These are phyloP conservation scores for Leucopternis melanops DNA, from an alignment of 2,113 vertebrate genomes.

Conservation along the genomic window DNA sequence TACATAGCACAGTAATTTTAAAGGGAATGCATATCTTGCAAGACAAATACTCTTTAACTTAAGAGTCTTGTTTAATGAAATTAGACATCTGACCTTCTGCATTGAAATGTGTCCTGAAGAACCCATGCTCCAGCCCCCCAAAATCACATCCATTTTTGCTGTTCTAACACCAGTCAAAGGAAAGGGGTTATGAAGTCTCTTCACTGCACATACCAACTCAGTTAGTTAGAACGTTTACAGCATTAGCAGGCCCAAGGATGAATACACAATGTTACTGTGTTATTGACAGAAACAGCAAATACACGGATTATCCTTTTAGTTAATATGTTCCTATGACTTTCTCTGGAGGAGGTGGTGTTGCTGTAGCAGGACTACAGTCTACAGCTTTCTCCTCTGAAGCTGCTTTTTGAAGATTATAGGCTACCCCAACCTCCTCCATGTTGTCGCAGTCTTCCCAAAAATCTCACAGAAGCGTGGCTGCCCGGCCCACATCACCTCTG, in stretches of 20 bases:
- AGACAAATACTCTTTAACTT: neutral
- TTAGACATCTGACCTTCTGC: neutral
- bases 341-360: neutral
- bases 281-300: neutral
- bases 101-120: neutral
- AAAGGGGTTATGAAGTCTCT: neutral
- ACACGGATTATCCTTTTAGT: neutral
- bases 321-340: neutral
- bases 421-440: neutral
- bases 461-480: neutral
- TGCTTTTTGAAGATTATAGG: neutral
- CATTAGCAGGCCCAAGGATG: fast-evolving
- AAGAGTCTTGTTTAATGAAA: neutral
- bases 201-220: neutral
- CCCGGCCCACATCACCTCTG: neutral
- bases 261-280: neutral
- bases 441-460: neutral
- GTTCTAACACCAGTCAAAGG: neutral
- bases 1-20: neutral
- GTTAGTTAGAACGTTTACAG: neutral
- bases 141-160: neutral
- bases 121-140: neutral
- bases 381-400: neutral
- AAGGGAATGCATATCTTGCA: neutral
- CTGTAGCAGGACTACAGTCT: neutral